Evolutionary conservation across 2,113 vertebrate genomes (phyloP).

Genomic region (Calyptommatus sinebrachiatus): DNA sequence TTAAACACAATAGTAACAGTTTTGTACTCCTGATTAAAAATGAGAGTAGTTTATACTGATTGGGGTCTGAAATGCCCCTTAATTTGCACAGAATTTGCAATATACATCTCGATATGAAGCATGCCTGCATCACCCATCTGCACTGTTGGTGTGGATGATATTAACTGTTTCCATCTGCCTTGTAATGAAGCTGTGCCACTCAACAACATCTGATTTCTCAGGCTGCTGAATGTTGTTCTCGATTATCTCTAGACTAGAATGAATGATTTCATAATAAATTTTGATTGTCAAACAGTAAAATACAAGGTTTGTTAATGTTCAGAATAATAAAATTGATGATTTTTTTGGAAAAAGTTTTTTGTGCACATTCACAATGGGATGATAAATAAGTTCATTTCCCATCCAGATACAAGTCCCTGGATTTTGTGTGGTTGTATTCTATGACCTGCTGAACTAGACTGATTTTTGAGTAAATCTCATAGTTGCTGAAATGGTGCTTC

Average conservation of each 20-base stretch:
- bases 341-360: not conserved
- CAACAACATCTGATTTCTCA: not conserved
- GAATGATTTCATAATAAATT: not conserved
- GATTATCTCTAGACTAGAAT: slow-evolving; percentile 40
- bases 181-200: not conserved
- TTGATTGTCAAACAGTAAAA: not conserved
- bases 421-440: not conserved
- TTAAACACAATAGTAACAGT: not conserved
- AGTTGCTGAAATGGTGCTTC: not conserved
- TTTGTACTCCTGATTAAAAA: not conserved
- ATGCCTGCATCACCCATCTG: not conserved
- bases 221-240: slow-evolving; percentile 31
- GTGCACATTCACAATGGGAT: slow-evolving; percentile 29
- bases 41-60: not conserved
- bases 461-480: slow-evolving; percentile 1
- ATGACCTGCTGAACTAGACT: not conserved
- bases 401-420: not conserved
- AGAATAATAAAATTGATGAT: slow-evolving; percentile 1
- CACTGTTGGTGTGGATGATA: not conserved
- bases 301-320: not conserved
- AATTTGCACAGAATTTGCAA: not conserved
- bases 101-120: too few species aligned
- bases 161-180: not conserved
- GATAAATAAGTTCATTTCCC: not conserved
- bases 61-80: too few species aligned